Base-by-base conservation (phyloP, 2,113 vertebrate genomes). In the Acrocephalus kingi region DNA sequence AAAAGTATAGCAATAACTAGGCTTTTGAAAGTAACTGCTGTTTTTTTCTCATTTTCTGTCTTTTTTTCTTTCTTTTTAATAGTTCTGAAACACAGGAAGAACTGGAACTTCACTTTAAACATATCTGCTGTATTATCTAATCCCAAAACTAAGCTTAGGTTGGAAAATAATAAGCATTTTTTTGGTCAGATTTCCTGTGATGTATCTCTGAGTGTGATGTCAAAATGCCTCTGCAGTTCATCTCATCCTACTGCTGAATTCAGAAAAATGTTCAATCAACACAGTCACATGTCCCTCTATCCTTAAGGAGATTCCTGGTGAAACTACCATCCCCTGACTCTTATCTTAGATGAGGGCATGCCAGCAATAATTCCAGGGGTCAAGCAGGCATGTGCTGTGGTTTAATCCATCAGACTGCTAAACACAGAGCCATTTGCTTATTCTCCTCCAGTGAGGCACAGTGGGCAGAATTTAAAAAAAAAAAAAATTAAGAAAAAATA, bases 191-290 rank as follows among this genome's bases (percentile, higher is more conserved):
- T 64, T 51, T 92, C 23, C 72, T 30, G 8, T 69, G 3, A 35
- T 6, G 0, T 30, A 33, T 78, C 91, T 84, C 48, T 82, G 30
- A 66, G 11, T 23, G 23, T 6, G 15, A 25, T 63, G 35, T 39
- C 48, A 79, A 23, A 85, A 73, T 15, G 24, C 4, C 35, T 30
- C 27, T 63, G 48, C 4, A 48, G 21, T 45, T 87, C 4, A 85
- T 52, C 30, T 59, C 3, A 1, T 75, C 84, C 69, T 46, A 20
- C 20, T 62, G 5, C 35, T 83, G 49, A 76, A 73, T 18, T 83
- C 41, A 52, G 31, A 86, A 85, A 41, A 12, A 13, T 0, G 1
- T 28, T 11, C 0, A 1, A 15, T 72, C 30, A 86, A 21, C 33
- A 48, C 4, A 58, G 5, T 18, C 0, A 0, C 54, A 33, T 48